A percentile compares a stretch with the other conserved stretches of the same genome.
Conservation (phyloP, 30 jellyfish, hydroid and myxozoan species). For the Hydra vulgaris region DNA sequence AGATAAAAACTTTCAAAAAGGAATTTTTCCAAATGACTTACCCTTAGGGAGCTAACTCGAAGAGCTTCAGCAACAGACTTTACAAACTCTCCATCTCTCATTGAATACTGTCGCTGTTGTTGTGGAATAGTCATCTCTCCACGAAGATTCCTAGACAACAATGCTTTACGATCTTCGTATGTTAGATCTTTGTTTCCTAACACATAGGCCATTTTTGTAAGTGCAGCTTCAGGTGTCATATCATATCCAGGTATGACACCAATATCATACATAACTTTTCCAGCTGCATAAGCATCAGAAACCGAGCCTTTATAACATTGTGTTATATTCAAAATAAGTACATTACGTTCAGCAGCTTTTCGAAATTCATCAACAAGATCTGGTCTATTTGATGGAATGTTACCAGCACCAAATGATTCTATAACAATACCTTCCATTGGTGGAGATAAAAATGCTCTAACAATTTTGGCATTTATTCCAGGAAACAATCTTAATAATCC, state of each 20-base stretch:
- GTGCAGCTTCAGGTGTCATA: conserved; percentile 98
- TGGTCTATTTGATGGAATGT: conserved; percentile 90
- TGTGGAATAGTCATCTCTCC: conserved; percentile 84
- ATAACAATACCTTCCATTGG: conserved; percentile 89
- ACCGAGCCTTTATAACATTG: conserved; percentile 87
- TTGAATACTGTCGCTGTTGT: conserved; percentile 47
- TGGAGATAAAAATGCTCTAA: conserved; percentile 59
- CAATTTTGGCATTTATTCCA: conserved; percentile 80
- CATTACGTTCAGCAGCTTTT: conserved; percentile 67
- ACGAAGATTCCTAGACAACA: conserved; percentile 52
- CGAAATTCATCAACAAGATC: conserved; percentile 70
- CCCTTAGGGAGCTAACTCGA: conserved; percentile 86
- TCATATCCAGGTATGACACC: conserved; percentile 98
- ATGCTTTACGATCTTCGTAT: conserved; percentile 32
- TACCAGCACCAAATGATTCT: conserved; percentile 96
- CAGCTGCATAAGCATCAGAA: conserved; percentile 91
- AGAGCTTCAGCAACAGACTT: conserved; percentile 82
- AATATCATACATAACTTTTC: conserved; percentile 67
- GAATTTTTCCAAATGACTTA: conserved; percentile 3
- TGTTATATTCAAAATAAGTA: conserved; percentile 60
- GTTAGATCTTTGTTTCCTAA: conserved; percentile 52
- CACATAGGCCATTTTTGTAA: conserved; percentile 77
- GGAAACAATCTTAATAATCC: conserved; percentile 84
- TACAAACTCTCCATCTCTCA: conserved; percentile 78
- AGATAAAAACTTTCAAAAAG: too few relatives aligned